A percentile compares a stretch with the other conserved stretches of the same genome.
Evolutionary conservation across 2,797 vertebrate genomes (phyloP).

Genomic region (Notolabrus celidotus): DNA sequence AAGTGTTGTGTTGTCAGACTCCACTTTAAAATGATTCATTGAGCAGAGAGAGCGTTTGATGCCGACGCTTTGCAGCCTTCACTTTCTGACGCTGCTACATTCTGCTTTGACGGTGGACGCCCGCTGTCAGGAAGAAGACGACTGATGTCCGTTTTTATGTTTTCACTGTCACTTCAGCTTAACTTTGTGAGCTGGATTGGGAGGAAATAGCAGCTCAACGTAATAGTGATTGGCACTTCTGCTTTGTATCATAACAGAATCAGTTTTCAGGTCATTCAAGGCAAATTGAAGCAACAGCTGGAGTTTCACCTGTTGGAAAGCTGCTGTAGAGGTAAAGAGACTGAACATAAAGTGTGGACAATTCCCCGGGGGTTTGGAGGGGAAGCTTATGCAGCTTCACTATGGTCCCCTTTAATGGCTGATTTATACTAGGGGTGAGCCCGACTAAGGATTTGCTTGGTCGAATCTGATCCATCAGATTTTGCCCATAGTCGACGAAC

Average conservation of each 20-base stretch:
- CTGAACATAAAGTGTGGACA: no score
- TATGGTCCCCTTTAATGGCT: no score
- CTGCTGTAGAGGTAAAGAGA: not conserved
- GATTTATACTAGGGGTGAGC: no score
- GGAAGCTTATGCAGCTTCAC: no score
- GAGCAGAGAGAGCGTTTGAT: not conserved
- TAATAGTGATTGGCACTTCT: not conserved
- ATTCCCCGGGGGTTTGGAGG: no score
- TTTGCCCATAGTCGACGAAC: no score
- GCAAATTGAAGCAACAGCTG: not conserved
- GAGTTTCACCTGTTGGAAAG: not conserved
- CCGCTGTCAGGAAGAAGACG: not conserved
- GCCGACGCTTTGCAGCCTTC: not conserved
- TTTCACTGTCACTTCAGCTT: not conserved
- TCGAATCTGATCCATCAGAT: no score
- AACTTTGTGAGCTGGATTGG: not conserved
- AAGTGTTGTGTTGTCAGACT: not conserved
- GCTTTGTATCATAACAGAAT: not conserved
- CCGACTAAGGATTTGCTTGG: no score
- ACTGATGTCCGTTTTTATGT: not conserved
- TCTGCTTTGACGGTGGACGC: conserved; percentile 1
- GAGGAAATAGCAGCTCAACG: not conserved
- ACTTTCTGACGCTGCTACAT: not conserved
- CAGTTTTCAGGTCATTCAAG: not conserved
- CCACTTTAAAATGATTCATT: conserved; percentile 5